Evolutionary conservation across 37 sponge, comb jelly and placozoan species (phyloP), one percentile per base, ranked within the genome.

Genomic region (Tethya wilhelma): DNA sequence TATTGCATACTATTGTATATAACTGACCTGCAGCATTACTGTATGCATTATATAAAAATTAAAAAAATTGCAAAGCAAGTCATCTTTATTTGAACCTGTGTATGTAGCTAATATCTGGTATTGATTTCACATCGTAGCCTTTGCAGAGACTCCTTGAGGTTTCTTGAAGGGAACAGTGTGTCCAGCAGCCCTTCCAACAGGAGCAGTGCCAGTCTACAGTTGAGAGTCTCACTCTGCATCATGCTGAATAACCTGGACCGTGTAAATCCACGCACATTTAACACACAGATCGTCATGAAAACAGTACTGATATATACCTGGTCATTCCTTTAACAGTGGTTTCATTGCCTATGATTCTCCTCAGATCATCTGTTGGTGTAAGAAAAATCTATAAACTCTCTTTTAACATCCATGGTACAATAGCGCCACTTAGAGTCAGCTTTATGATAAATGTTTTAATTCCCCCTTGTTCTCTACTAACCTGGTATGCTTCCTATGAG

Each of bases 401-500:
- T n/a, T n/a, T n/a, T n/a, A n/a, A n/a, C n/a, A n/a, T n/a, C n/a
- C 53, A 49, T 49, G 14, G 14, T 19, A 49, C 53, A 49, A 49
- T 49, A 49, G 53, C 14, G 14, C 9, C 63, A 60, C 22, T 12
- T 17, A n/a, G 63, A 26, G 26, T 12, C 6, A 25, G 22, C 25
- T 25, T n/a, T 8, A 60, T 8, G 22, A 23, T n/a, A 7, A 25
- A 60, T 60, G 28, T n/a, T 60, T n/a, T 25, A 17, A 60, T n/a
- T 60, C 22, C 7, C 11, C 26, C 11, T 9, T 12, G 25, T n/a
- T 14, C 6, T 26, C 26, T 8, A 38, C 3, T 41, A n/a, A 87
- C 87, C 90, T 64, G 91, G 82, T 37, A 90, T 74, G 34, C 81
- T 90, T 7, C 91, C 91, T 29, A 90, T 77, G 49, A 90, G 59